Conservation (phyloP, 2,113 vertebrate genomes). For the Crotophaga sulcirostris region DNA sequence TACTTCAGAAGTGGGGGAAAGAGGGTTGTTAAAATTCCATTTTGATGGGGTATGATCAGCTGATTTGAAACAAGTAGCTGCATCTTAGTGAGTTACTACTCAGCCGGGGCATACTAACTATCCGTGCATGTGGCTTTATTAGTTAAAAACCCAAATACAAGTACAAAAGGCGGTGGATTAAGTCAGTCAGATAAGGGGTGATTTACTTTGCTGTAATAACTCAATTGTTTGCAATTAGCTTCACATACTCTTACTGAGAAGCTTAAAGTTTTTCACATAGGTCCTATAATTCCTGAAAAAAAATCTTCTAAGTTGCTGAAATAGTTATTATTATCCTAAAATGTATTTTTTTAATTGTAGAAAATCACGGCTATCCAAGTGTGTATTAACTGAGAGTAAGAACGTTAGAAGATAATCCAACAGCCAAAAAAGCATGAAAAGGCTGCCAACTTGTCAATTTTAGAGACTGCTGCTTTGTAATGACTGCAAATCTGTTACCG, state of each 20-base stretch:
- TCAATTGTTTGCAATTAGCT: background rate
- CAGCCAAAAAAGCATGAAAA: background rate
- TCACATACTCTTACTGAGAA: background rate
- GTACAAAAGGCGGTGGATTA: background rate
- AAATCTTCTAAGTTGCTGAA: background rate
- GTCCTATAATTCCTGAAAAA: background rate
- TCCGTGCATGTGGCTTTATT: background rate
- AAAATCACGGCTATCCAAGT: background rate
- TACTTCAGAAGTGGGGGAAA: background rate
- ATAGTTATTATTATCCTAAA: background rate
- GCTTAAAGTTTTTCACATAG: background rate
- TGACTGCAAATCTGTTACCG: background rate
- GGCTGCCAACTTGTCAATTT: background rate
- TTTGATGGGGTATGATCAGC: background rate
- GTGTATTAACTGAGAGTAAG: background rate
- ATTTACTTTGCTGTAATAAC: slow-evolving; percentile 1
- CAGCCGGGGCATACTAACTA: background rate
- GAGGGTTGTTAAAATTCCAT: background rate
- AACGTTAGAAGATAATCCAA: background rate
- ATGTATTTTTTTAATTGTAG: background rate
- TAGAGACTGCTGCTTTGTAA: background rate
- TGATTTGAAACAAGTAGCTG: background rate
- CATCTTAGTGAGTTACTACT: background rate
- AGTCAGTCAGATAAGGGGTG: background rate
- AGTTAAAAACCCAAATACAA: background rate